phyloP scores from a whole-genome alignment of 2,797 vertebrate species.

The Crenichthys baileyi region DNA sequence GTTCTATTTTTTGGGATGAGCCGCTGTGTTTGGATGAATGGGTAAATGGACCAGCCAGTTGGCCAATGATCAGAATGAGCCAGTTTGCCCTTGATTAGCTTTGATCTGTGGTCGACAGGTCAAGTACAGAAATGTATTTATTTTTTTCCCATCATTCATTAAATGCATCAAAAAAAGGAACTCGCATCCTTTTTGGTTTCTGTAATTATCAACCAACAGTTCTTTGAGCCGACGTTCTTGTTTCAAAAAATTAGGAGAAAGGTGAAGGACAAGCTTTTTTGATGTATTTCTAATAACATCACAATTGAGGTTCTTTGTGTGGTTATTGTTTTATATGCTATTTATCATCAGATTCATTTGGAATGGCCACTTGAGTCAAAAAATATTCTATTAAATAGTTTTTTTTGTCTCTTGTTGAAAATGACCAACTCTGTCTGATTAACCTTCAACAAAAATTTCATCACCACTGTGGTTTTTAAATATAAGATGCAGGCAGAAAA shows the following conservation, averaged over 20 bases:
- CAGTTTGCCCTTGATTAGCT: neutral
- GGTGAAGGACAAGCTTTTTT: too few species aligned
- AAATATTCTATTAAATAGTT: constrained; percentile 19
- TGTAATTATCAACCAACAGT: too few species aligned
- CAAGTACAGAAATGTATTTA: too few species aligned
- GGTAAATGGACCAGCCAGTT: neutral
- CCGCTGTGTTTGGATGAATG: neutral
- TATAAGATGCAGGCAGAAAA: too few species aligned
- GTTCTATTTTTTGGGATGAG: neutral
- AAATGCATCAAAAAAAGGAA: too few species aligned
- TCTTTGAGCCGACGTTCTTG: too few species aligned
- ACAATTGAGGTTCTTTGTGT: neutral
- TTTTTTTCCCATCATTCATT: too few species aligned
- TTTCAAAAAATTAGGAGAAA: too few species aligned
- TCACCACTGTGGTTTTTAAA: too few species aligned
- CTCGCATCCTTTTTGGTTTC: too few species aligned
- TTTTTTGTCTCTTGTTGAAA: neutral
- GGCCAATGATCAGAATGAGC: neutral
- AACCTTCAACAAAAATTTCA: neutral
- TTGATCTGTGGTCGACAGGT: neutral
- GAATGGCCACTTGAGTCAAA: constrained; percentile 10
- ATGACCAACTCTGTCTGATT: neutral
- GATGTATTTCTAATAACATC: neutral
- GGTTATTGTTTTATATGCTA: neutral
- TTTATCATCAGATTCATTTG: neutral